These are phyloP conservation scores for Bergia puertoricense DNA, from an alignment of 92 coral and sea anemone species.

Conservation along the genomic window DNA sequence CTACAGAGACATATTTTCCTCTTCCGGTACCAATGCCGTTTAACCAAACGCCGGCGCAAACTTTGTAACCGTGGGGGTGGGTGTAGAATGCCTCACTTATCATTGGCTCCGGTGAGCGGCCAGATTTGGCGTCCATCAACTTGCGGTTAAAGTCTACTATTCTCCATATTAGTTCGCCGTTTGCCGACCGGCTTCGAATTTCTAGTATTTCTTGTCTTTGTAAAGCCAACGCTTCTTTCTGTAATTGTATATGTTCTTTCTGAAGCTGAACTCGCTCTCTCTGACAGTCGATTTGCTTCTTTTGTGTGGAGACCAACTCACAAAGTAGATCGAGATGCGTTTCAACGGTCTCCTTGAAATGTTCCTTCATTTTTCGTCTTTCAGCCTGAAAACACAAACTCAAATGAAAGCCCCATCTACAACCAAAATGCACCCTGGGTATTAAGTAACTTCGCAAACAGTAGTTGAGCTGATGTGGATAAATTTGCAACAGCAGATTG, in stretches of 20 bases:
- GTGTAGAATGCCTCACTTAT: conserved; percentile 98
- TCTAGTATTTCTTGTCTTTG: conserved; percentile 89
- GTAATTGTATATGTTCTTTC: conserved; percentile 94
- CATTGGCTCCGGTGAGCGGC: conserved; percentile 90
- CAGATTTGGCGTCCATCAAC: conserved; percentile 87
- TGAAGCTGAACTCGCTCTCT: conserved; percentile 91
- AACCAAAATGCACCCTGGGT: neutral
- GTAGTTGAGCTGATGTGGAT: no score
- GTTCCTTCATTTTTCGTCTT: conserved; percentile 84
- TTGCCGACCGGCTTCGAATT: conserved; percentile 82
- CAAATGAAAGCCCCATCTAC: neutral
- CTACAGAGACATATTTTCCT: conserved; percentile 93
- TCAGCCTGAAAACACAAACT: conserved; percentile 63
- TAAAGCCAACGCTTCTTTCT: conserved; percentile 78
- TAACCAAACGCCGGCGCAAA: conserved; percentile 98
- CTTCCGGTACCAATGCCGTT: conserved; percentile 99
- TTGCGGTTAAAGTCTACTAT: conserved; percentile 81
- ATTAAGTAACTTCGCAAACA: neutral
- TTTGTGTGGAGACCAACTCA: conserved; percentile 73
- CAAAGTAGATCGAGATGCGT: conserved; percentile 75
- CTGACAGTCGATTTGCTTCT: conserved; percentile 81
- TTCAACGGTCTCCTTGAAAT: conserved; percentile 61
- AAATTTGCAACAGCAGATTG: no score
- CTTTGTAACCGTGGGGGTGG: conserved; percentile 96
- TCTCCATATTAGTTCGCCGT: conserved; percentile 93